These are phyloP conservation scores for Telmatochromis sp. DNA, from an alignment of 2,113 vertebrate species.

Conservation along the genomic window DNA sequence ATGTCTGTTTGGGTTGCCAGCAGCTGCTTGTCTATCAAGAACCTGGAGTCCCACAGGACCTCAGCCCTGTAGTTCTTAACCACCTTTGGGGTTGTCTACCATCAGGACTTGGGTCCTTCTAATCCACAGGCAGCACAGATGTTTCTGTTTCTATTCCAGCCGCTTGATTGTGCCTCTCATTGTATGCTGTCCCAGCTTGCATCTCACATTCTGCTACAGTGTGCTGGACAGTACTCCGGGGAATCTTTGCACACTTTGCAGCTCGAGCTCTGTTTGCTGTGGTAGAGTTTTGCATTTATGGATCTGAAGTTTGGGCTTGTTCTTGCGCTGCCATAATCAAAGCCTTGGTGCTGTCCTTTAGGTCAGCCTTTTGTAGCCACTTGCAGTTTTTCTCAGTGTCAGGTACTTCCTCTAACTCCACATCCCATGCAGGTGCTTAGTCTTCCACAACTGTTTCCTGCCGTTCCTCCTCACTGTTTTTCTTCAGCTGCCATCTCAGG, in stretches of 20 bases:
- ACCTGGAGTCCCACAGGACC: background rate
- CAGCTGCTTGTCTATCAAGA: background rate
- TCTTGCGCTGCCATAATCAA: background rate
- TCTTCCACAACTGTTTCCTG: background rate
- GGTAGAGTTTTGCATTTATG: background rate
- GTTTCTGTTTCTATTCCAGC: background rate
- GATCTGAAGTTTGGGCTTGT: background rate
- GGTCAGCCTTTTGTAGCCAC: background rate
- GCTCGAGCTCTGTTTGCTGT: background rate
- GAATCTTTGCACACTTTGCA: background rate
- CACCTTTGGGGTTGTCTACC: background rate
- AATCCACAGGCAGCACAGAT: rapidly evolving
- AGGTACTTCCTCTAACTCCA: background rate
- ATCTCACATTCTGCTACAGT: background rate
- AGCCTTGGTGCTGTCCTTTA: background rate
- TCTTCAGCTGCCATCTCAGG: background rate
- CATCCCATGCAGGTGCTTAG: background rate
- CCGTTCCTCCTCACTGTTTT: background rate
- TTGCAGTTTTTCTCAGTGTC: background rate
- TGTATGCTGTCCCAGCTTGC: background rate
- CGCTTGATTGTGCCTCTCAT: background rate
- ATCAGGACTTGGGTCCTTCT: background rate
- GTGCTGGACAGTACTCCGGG: background rate
- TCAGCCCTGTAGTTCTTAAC: background rate
- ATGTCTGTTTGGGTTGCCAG: background rate